These are phyloP conservation scores for Oscheius sp. DNA, from an alignment of 1,140 invertebrate genomes.

Conservation along the genomic window DNA sequence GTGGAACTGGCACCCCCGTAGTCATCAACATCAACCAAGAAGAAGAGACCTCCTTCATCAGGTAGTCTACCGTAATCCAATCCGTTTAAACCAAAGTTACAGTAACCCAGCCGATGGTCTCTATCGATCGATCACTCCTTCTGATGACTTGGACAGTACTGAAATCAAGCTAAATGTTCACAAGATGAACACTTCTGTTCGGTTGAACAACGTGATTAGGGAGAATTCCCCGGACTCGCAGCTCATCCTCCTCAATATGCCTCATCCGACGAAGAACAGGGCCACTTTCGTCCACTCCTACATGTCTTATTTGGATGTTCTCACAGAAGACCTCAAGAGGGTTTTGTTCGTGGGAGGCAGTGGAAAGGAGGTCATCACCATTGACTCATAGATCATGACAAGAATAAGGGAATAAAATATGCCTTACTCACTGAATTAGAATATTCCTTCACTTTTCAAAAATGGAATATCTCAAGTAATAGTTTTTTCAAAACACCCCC, in stretches of 20 bases:
- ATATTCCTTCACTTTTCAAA: too few species aligned
- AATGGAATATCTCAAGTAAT: not conserved
- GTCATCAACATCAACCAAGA: constrained; percentile 39
- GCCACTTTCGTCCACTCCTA: constrained; percentile 68
- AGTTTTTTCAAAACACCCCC: not conserved
- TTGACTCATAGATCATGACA: constrained; percentile 76
- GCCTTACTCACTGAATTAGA: not conserved
- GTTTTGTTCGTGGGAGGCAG: constrained; percentile 95
- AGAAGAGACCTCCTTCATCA: constrained; percentile 37
- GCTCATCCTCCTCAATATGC: constrained; percentile 94
- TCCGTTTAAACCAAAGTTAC: not conserved
- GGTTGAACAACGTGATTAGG: constrained; percentile 94
- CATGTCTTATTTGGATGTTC: constrained; percentile 97
- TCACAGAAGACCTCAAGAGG: constrained; percentile 92
- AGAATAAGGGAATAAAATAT: not conserved
- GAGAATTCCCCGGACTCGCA: constrained; percentile 94
- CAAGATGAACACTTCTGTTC: constrained; percentile 96
- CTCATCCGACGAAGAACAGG: constrained; percentile 78
- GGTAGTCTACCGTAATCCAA: not conserved
- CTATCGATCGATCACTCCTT: constrained; percentile 21
- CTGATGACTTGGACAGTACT: constrained; percentile 6
- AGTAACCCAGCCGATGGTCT: constrained; percentile 19
- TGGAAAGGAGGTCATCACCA: constrained; percentile 97
- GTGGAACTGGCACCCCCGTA: constrained; percentile 39
- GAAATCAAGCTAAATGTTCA: constrained; percentile 42